A percentile compares a stretch with the other conserved stretches of the same genome.
phyloP scores from a whole-genome alignment of 2,797 vertebrate genomes.

The Microcaecilia unicolor region DNA sequence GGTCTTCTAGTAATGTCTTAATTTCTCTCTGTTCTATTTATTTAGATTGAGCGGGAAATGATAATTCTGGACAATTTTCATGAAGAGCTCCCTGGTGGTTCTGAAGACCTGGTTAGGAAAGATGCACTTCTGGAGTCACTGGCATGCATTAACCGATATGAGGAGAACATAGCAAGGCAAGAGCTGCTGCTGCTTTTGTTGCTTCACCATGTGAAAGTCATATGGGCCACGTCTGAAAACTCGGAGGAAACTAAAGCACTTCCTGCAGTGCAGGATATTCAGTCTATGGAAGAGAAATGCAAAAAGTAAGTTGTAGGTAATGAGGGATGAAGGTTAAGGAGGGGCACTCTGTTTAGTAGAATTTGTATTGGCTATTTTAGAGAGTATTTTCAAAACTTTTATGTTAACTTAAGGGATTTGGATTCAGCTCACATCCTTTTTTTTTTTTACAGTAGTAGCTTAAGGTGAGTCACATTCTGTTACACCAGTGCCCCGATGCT shows the following conservation, averaged over 20 bases:
- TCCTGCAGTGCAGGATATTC: conserved; percentile 63
- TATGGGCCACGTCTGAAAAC: conserved; percentile 55
- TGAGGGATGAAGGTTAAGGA: too few species aligned
- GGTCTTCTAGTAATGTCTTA: too few species aligned
- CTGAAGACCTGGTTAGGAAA: conserved; percentile 37
- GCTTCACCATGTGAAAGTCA: conserved; percentile 55
- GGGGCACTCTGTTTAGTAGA: too few species aligned
- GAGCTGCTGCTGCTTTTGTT: conserved; percentile 67
- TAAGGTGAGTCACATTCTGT: too few species aligned
- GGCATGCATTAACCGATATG: conserved; percentile 55
- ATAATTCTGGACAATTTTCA: conserved; percentile 71
- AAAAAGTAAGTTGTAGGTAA: conserved; percentile 62
- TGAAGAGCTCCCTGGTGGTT: conserved; percentile 63
- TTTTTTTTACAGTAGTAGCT: too few species aligned
- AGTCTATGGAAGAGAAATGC: conserved; percentile 65
- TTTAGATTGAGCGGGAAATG: conserved; percentile 74
- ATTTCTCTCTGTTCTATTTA: conserved; percentile 11
- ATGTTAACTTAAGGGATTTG: too few species aligned
- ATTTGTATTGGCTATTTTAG: too few species aligned
- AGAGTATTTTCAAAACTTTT: too few species aligned
- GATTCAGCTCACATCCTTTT: too few species aligned
- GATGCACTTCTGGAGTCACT: conserved; percentile 68
- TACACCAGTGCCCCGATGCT: too few species aligned
- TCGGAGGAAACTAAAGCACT: conserved; percentile 39
- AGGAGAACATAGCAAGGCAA: conserved; percentile 70